These are phyloP conservation scores for Platyscapa corneri DNA, from an alignment of 1,140 invertebrate species.

Conservation along the genomic window DNA sequence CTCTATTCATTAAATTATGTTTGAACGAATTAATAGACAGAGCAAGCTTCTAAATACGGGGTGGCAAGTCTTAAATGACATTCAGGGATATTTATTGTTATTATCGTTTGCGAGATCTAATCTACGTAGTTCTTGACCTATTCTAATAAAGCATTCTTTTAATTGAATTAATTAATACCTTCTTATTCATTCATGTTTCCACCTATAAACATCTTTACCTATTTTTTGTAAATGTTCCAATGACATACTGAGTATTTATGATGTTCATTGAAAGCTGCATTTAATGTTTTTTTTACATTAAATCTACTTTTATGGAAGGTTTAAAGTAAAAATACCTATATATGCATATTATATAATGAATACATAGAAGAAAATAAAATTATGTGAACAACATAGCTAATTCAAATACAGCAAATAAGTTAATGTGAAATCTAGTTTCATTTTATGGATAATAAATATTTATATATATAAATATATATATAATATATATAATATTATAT, in stretches of 20 bases:
- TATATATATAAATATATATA: no score
- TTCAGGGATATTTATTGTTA: neutral
- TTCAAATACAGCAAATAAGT: neutral
- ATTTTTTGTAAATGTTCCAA: neutral
- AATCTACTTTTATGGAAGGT: neutral
- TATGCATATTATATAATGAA: constrained; percentile 19
- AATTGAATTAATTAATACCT: neutral
- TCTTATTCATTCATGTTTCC: neutral
- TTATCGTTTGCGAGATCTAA: neutral
- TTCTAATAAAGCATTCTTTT: neutral
- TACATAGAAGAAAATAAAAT: neutral
- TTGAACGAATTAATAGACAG: neutral
- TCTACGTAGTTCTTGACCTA: neutral
- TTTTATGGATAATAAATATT: no score
- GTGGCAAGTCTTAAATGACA: neutral
- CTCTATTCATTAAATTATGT: neutral
- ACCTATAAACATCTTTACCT: neutral
- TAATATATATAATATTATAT: no score
- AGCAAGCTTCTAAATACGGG: constrained; percentile 10
- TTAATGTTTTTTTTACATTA: neutral
- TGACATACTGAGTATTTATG: neutral
- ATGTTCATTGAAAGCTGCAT: neutral
- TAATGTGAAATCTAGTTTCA: no score
- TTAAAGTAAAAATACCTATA: neutral
- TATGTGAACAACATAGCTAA: neutral